These are phyloP conservation scores for Nothocercus nigrocapillus DNA, from an alignment of 2,113 vertebrate species.

Conservation along the genomic window DNA sequence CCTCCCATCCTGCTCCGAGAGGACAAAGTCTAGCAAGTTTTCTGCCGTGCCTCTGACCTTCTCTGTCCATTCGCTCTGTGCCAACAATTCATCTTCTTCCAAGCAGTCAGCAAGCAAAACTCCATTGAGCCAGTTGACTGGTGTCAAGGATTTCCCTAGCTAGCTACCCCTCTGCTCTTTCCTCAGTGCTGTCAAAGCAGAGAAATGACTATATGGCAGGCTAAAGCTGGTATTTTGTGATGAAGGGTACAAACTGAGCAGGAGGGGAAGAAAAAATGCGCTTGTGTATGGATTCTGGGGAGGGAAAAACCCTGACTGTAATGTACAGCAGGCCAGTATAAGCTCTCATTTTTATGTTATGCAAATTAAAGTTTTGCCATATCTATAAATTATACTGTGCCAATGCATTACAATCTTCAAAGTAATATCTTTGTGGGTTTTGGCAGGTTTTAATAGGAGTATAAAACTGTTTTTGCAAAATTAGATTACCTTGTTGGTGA, in stretches of 20 bases:
- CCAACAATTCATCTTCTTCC: slow-evolving; percentile 78
- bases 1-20: slow-evolving; percentile 38
- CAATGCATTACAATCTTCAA: neutral
- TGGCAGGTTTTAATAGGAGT: neutral
- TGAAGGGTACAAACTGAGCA: neutral
- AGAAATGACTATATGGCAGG: slow-evolving; percentile 45
- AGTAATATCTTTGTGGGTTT: neutral
- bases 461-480: neutral
- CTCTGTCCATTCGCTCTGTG: slow-evolving; percentile 66
- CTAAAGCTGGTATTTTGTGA: neutral
- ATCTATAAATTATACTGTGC: neutral
- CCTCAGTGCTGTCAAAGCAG: slow-evolving; percentile 43
- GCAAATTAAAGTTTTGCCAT: neutral
- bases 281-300: neutral
- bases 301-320: neutral
- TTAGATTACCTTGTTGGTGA: neutral
- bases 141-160: slow-evolving; percentile 74
- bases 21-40: slow-evolving; percentile 32
- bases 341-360: neutral
- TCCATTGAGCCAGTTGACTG: slow-evolving; percentile 67
- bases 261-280: neutral
- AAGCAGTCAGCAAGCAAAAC: slow-evolving; percentile 47
- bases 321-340: neutral
- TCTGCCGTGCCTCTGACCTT: slow-evolving; percentile 72
- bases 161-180: slow-evolving; percentile 44